Conservation (phyloP, 2,797 vertebrate species). For the Anguilla megastoma region DNA sequence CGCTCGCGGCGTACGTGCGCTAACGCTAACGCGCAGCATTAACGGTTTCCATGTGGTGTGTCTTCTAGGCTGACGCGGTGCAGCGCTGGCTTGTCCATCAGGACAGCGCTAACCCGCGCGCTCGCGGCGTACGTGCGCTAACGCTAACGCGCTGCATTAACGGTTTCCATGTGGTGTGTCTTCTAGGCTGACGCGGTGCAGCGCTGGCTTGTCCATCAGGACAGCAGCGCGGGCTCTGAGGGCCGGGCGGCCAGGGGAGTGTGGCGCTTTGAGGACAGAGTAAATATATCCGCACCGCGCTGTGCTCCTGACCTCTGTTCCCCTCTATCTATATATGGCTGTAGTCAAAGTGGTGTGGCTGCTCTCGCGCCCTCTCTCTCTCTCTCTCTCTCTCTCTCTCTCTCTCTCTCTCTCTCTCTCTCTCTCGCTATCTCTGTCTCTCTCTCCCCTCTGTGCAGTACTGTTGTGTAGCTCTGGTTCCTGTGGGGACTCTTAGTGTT, state of each 20-base stretch:
- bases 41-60: conserved; percentile 48
- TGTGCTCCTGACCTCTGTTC: conserved; percentile 8
- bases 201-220: conserved; percentile 52
- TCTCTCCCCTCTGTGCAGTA: neutral
- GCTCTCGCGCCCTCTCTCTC: neutral
- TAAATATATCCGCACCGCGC: conserved; percentile 51
- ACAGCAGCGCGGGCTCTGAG: conserved; percentile 53
- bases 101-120: conserved; percentile 44
- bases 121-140: neutral
- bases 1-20: conserved; percentile 8
- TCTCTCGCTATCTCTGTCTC: neutral
- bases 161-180: conserved; percentile 49
- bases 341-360: neutral
- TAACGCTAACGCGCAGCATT: conserved; percentile 22
- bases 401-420: neutral
- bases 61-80: conserved; percentile 56
- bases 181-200: conserved; percentile 56
- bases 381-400: neutral
- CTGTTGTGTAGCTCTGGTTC: conserved; percentile 9
- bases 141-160: conserved; percentile 31
- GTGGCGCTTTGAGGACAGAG: conserved; percentile 54
- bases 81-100: conserved; percentile 51
- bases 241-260: conserved; percentile 44
- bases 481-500: neutral
- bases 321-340: neutral